Evolutionary conservation across 2,113 vertebrate genomes (phyloP), one percentile per base, ranked within the genome.

Genomic region (Myiagra hebetior): DNA sequence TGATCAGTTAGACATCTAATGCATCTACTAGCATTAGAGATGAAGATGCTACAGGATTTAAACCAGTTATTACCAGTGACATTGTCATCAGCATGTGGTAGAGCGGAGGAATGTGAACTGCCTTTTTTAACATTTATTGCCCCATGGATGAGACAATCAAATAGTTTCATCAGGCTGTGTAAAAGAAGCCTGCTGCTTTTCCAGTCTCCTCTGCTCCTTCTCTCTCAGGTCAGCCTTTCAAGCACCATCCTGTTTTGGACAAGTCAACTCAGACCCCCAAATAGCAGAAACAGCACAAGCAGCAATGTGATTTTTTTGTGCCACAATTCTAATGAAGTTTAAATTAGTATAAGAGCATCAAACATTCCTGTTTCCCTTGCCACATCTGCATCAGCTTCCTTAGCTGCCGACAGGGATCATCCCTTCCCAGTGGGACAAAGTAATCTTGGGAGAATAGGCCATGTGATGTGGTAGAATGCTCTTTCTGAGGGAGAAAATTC

Each of bases 401-500:
- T 41, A 26, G 44, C 47, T 75, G 11, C 31, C 15, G 15, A 17
- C 1, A 4, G 22, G 23, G 21, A 47, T 68, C 4, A 0, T 56
- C n/a, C 35, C 35, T 64, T 88, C 59, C n/a, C 69, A 76, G 13
- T 0, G 1, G 19, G 23, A 56, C 11, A 27, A 44, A 79, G 16
- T 28, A 39, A 15, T 53, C 22, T 31, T 53, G 39, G 44, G 16
- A 65, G n/a, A 50, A 21, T 8, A 44, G 24, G 39, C n/a, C 28
- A 5, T 16, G 5, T 0, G 0, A 44, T 65, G 7, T 24, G 16
- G 18, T 41, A 42, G 28, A 37, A 46, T 31, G 10, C 13, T 46
- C 6, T 67, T 13, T 41, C 14, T 27, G 24, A 46, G 31, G 35
- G 19, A 81, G 19, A 14, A 72, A 59, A 55, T 13, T 3, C 16